A percentile compares a stretch with the other conserved stretches of the same genome.
These are phyloP conservation scores for Cryptocheilus praepositus DNA, from an alignment of 2,888 invertebrate genomes.

Conservation along the genomic window DNA sequence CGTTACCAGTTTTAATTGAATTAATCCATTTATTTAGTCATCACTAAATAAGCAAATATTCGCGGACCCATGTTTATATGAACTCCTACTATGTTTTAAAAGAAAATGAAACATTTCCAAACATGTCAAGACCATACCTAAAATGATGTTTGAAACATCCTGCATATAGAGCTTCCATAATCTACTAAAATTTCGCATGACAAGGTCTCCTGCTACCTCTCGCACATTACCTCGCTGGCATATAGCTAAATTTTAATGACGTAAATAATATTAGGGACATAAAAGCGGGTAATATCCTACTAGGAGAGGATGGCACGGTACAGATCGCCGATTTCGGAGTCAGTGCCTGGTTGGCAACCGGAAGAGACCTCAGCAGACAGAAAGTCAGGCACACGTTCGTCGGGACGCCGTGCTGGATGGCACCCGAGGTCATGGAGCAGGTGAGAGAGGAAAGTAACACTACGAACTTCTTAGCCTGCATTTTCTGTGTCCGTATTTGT, in stretches of 20 bases:
- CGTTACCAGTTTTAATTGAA: too few species aligned
- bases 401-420: slow-evolving; percentile 99
- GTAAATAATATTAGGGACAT: slow-evolving; percentile 83
- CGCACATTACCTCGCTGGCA: slow-evolving; percentile 1
- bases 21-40: too few species aligned
- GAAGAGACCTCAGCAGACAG: slow-evolving; percentile 93
- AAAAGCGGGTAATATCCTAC: slow-evolving; percentile 97
- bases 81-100: too few species aligned
- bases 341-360: slow-evolving; percentile 97
- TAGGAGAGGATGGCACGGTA: slow-evolving; percentile 97
- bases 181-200: too few species aligned
- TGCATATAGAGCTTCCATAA: too few species aligned
- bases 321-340: slow-evolving; percentile 99
- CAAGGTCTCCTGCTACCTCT: too few species aligned
- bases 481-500: slow-evolving; percentile 57
- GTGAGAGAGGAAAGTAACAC: slow-evolving; percentile 77
- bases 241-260: slow-evolving; percentile 56
- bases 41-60: too few species aligned
- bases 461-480: slow-evolving; percentile 73
- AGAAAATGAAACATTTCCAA: background rate
- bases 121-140: too few species aligned
- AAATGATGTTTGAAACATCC: too few species aligned
- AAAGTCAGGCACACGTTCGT: slow-evolving; percentile 98
- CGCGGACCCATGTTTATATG: too few species aligned
- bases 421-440: slow-evolving; percentile 99